Percentiles rank a stretch among this genome's conserved stretches.
These are phyloP conservation scores for Sparus aurata DNA, from an alignment of 2,797 vertebrate genomes.

Conservation along the genomic window DNA sequence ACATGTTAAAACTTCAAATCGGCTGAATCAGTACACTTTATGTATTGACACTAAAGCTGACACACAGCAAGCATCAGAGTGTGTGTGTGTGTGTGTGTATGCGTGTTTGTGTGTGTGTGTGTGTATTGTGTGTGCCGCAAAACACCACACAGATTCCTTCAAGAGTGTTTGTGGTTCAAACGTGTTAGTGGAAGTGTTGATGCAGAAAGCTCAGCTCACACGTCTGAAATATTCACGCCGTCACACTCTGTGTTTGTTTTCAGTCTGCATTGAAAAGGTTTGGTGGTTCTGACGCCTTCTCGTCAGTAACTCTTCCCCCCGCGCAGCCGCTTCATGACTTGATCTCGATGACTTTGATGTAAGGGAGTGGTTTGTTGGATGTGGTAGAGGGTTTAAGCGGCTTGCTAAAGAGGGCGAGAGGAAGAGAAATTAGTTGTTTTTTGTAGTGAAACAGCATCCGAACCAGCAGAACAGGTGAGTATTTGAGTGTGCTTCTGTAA, in stretches of 20 bases:
- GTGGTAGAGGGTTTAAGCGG: constrained; percentile 84
- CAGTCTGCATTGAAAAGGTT: constrained; percentile 33
- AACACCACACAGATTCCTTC: constrained; percentile 45
- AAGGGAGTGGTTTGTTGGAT: constrained; percentile 89
- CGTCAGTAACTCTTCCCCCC: not conserved
- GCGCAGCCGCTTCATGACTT: constrained; percentile 76
- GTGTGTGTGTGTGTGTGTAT: not conserved
- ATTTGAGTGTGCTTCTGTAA: not conserved
- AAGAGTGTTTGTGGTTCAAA: constrained; percentile 29
- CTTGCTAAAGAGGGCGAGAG: constrained; percentile 79
- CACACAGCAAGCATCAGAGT: not conserved
- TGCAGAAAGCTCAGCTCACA: constrained; percentile 35
- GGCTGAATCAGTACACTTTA: constrained; percentile 18
- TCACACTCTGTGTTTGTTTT: constrained; percentile 44
- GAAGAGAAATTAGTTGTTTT: constrained; percentile 5
- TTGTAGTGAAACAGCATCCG: not conserved
- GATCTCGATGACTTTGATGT: constrained; percentile 96
- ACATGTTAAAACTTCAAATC: constrained; percentile 44
- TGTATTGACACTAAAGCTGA: constrained; percentile 47
- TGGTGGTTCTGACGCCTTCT: constrained; percentile 16
- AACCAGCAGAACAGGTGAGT: not conserved
- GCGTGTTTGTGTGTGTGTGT: not conserved
- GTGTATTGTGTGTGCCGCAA: not conserved
- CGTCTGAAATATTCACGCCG: not conserved
- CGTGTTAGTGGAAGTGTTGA: constrained; percentile 12